phyloP scores from a whole-genome alignment of 2,797 vertebrate genomes.

The Threskiornis aethiopicus region DNA sequence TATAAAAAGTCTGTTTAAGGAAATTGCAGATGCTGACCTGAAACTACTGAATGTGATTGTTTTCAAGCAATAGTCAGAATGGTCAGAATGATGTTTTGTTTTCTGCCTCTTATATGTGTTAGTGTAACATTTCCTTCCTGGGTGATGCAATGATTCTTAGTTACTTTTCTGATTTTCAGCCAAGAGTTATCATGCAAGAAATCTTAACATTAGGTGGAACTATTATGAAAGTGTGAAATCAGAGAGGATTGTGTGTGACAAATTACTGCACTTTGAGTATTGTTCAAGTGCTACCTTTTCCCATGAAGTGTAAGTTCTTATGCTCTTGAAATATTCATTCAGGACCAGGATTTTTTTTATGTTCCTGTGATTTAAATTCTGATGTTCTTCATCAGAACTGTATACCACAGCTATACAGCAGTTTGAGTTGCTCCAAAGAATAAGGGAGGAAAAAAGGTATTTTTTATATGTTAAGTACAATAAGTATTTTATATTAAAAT shows the following conservation, averaged over 20 bases:
- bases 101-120: neutral
- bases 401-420: neutral
- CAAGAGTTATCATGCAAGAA: neutral
- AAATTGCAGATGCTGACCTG: neutral
- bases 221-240: neutral
- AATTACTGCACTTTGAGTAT: neutral
- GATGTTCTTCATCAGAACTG: neutral
- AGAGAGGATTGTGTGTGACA: neutral
- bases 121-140: neutral
- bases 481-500: neutral
- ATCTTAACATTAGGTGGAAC: neutral
- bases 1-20: neutral
- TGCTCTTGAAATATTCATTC: neutral
- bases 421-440: neutral
- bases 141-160: neutral
- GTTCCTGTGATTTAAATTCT: neutral
- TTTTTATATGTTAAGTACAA: neutral
- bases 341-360: neutral
- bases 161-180: neutral
- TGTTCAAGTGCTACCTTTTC: neutral
- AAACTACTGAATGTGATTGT: neutral
- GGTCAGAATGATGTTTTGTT: neutral
- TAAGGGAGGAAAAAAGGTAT: neutral
- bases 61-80: neutral
- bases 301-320: neutral